Evolutionary conservation across 2,797 vertebrate species (phyloP), one percentile per base, ranked within the genome.

Genomic region (Tapera naevia): DNA sequence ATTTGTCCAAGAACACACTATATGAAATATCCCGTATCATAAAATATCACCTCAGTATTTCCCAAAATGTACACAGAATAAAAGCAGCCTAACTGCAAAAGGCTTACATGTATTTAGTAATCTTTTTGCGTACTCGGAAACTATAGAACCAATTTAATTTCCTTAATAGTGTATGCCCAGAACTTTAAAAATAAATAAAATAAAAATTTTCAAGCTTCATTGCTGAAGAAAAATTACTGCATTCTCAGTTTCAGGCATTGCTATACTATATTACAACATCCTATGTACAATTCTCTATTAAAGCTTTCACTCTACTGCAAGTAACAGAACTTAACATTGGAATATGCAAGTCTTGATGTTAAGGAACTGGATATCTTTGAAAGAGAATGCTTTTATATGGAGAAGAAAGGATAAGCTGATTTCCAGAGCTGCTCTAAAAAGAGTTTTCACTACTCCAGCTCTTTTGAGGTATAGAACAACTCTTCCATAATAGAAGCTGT

Each of bases 1-100:
- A 88, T 86, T 94, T 89, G 25, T 78, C 83, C 54, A 82, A 91
- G 71, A 96, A 91, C 48, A 84, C 23, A 80, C 30, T 35, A n/a
- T 41, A 79, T 80, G 79, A 79, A 72, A 93, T 61, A 66, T 5
- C 37, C 39, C 4, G 1, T 43, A 33, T 50, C 84, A 75, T 56
- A 86, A 95, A 91, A 24, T 39, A 88, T 24, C 39, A 32, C 12
- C n/a, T 82, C 30, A 81, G 41, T 89, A 75, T 60, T 92, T 93
- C 25, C 37, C 30, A 72, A 57, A 79, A 2, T 45, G 50, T 17
- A 95, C 19, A 65, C 56, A 88, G 86, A 86, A 82, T 56, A 51
- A 73, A 94, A 96, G 54, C 22, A 61, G 54, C 32, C 32, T 56
- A 81, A 67, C 48, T 75, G 15, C 19, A 78, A 37, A 56, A 80